Evolutionary conservation across 1,140 invertebrate species (phyloP).

Genomic region (Bombus confusus): DNA sequence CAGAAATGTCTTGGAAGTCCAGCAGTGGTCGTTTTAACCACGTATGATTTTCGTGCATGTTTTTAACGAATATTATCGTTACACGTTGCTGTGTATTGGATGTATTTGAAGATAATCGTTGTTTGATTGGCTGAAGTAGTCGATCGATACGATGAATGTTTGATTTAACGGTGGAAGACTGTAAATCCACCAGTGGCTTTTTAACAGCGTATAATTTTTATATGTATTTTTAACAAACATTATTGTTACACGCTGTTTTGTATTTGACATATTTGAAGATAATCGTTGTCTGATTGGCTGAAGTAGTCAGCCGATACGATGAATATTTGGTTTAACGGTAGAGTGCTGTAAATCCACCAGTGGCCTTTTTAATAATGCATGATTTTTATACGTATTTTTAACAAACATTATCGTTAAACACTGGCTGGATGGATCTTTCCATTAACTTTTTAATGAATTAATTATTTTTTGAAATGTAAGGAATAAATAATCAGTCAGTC

Average conservation of each 20-base stretch:
- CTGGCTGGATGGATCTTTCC: not conserved
- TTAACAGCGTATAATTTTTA: not conserved
- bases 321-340: too few relatives aligned
- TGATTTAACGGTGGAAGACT: too few relatives aligned
- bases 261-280: too few relatives aligned
- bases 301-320: too few relatives aligned
- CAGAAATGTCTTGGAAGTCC: too few relatives aligned
- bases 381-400: too few relatives aligned
- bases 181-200: not conserved
- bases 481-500: not conserved
- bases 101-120: too few relatives aligned
- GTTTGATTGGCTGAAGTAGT: too few relatives aligned
- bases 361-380: too few relatives aligned
- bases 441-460: not conserved
- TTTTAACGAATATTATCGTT: not conserved
- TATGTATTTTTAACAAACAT: not conserved
- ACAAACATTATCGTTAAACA: not conserved
- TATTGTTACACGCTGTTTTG: too few relatives aligned
- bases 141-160: not conserved
- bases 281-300: too few relatives aligned
- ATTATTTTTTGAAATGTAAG: not conserved
- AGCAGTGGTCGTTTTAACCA: not conserved
- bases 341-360: too few relatives aligned
- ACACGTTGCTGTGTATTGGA: not conserved
- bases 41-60: not conserved